A percentile compares a stretch with the other conserved stretches of the same genome.
Conservation (phyloP, 1,140 invertebrate genomes). For the Anoplolepis gracilipes region DNA sequence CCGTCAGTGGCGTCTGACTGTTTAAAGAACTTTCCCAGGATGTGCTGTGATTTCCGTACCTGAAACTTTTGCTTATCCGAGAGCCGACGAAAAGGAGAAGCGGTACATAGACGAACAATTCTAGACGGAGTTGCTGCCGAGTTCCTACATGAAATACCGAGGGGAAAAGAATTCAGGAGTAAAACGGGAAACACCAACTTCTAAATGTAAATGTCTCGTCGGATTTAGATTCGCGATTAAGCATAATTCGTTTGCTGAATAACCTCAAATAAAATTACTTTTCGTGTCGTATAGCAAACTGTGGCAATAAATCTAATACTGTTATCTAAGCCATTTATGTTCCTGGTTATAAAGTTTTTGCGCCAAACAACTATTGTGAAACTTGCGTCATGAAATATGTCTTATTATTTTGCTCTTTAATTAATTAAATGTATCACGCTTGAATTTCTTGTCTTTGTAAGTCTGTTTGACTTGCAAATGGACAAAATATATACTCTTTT, state of each 20-base stretch:
- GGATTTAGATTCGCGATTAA: slow-evolving; percentile 33
- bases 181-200: slow-evolving; percentile 28
- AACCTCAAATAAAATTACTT: slow-evolving; percentile 14
- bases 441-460: not conserved
- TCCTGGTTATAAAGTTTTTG: not conserved
- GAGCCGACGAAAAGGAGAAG: slow-evolving; percentile 55
- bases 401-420: not conserved
- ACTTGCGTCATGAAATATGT: not conserved
- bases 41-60: slow-evolving; percentile 59
- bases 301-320: not conserved
- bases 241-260: slow-evolving; percentile 22
- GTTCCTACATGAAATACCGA: slow-evolving; percentile 50
- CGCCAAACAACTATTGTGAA: not conserved
- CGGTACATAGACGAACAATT: slow-evolving; percentile 61
- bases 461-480: not conserved
- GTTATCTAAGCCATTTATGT: not conserved
- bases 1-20: slow-evolving; percentile 65
- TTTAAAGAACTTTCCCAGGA: slow-evolving; percentile 64
- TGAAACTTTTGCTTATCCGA: slow-evolving; percentile 60
- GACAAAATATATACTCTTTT: slow-evolving; percentile 2
- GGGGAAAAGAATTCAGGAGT: slow-evolving; percentile 52
- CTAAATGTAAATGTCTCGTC: slow-evolving; percentile 55
- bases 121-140: slow-evolving; percentile 49
- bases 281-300: not conserved
- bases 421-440: not conserved